phyloP scores from a whole-genome alignment of 1,140 invertebrate genomes.

The Pseudoatta argentina region DNA sequence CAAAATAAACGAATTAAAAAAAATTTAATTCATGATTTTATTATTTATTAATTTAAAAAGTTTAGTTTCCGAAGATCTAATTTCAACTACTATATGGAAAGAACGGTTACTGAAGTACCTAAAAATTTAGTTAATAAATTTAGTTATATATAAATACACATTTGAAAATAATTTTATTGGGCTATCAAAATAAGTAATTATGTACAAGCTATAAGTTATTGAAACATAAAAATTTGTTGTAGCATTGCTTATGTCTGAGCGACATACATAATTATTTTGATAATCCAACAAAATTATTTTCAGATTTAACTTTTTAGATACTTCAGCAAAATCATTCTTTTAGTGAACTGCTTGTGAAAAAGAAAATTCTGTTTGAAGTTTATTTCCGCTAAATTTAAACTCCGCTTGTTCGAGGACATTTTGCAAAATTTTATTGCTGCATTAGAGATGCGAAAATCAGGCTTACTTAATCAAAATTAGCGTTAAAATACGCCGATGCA shows the following conservation, averaged over 20 bases:
- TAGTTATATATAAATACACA: no score
- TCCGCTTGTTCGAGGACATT: background rate
- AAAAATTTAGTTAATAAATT: no score
- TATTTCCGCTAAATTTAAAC: background rate
- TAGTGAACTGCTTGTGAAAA: background rate
- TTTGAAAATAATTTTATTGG: no score
- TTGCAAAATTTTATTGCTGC: background rate
- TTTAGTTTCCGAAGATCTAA: background rate
- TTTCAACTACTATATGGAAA: background rate
- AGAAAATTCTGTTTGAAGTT: background rate
- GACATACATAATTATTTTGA: no score
- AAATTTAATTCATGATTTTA: background rate
- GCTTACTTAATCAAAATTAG: slow-evolving; percentile 44
- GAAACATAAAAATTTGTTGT: no score
- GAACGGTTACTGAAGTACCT: no score
- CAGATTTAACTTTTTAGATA: no score
- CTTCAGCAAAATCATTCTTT: no score
- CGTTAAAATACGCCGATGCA: background rate
- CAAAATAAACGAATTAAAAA: background rate
- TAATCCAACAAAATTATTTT: no score
- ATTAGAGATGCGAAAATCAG: background rate
- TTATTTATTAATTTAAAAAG: background rate
- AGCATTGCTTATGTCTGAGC: no score
- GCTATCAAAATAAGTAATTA: no score
- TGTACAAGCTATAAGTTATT: no score